Base-by-base conservation (phyloP, 2,888 invertebrate species). In the Melanostoma mellinum region DNA sequence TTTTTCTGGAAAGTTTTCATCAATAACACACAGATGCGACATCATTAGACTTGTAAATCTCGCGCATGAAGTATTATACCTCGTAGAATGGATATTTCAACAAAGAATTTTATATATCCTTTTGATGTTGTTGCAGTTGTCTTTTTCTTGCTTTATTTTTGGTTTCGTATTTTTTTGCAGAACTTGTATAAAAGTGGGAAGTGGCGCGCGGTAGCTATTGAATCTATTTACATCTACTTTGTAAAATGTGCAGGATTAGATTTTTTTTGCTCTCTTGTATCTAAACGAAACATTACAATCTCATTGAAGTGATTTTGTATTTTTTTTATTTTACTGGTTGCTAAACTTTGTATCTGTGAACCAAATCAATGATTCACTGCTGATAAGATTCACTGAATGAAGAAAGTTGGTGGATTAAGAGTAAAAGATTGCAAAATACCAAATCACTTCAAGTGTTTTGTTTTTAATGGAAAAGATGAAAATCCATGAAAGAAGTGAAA, bases 11-110 rank as follows among this genome's bases (percentile, higher is more conserved):
- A 46, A 63, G 8, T 44, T 44, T 60, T 36, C 53, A 38, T 68
- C 53, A 35, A 53, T 61, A 38, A 56, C 20, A 56, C 53, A 56
- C 33, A 50, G 30, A 58, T 67, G 65, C 44, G 58, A 42, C 52
- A 58, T 67, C 74, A 65, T 74, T 65, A 74, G 48, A 74, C 40
- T 75, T 67, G 52, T 36, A 68, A 65, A 67, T 75, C 67, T 52
- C 58, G 67, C 67, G 67, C 67, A 32, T 69, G 48, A 69, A 63
- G 40, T 63, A 63, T 63, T 48, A 36, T 48, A 32, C 40, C 20
- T 56, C n/a, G 6, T n/a, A 9, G 6, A 56, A 69, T 48, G 55
- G 10, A 52, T 10, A 63, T 63, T 63, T 60, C 4, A 71, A 50
- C 46, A 77, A 61, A 48, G 50, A 42, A 30, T 50, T 36, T 63